These are phyloP conservation scores for Thalassarche chlororhynchos DNA, from an alignment of 2,113 vertebrate species.

Conservation along the genomic window DNA sequence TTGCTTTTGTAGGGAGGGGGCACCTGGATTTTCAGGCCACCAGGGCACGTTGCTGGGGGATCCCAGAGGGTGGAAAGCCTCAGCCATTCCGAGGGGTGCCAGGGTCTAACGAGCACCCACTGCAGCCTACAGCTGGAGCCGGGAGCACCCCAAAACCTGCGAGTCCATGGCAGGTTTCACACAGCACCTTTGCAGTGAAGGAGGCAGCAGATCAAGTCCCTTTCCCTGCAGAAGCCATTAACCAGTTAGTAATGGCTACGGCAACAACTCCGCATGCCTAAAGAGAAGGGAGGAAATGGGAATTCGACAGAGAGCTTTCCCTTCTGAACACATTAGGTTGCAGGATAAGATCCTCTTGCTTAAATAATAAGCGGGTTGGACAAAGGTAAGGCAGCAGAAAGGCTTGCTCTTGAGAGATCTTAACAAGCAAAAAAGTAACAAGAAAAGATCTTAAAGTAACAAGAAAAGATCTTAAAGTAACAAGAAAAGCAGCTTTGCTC, in stretches of 20 bases:
- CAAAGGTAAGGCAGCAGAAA: background rate
- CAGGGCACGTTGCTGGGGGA: fast-evolving
- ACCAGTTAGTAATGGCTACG: background rate
- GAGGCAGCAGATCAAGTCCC: background rate
- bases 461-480: no score
- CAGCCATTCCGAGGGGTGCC: background rate
- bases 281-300: background rate
- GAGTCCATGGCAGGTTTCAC: background rate
- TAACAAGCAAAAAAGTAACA: background rate
- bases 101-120: background rate
- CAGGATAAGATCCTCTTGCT: background rate
- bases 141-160: background rate
- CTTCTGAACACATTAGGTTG: background rate
- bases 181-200: background rate
- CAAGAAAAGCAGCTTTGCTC: background rate
- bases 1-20: background rate
- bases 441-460: background rate
- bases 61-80: background rate
- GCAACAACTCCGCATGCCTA: background rate
- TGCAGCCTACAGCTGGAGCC: background rate
- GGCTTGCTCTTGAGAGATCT: background rate
- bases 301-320: background rate
- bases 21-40: background rate
- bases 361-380: background rate
- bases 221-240: background rate